Conservation (phyloP, 2,888 invertebrate species). For the Parnassius smintheus region DNA sequence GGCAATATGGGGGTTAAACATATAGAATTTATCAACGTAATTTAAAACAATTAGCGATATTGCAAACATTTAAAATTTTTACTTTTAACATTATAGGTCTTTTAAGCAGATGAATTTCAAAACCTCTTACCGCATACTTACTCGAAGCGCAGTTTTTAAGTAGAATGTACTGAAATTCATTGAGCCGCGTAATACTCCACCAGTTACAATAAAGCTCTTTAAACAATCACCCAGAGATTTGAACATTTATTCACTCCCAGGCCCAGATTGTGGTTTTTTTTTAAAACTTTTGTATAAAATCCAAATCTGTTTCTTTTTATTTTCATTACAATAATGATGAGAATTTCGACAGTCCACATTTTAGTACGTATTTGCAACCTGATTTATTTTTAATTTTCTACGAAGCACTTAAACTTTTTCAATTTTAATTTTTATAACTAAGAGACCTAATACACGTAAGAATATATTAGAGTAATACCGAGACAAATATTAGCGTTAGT, state of each 20-base stretch:
- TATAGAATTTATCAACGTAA: too few relatives aligned
- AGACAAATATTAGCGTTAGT: too few relatives aligned
- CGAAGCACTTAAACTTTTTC: too few relatives aligned
- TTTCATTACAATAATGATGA: slow-evolving; percentile 57
- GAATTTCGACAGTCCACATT: slow-evolving; percentile 45
- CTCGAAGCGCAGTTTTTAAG: slow-evolving; percentile 18
- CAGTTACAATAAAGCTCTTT: slow-evolving; percentile 49
- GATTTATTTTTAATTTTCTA: not conserved
- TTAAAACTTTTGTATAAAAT: slow-evolving; percentile 27
- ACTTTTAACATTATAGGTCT: slow-evolving; percentile 33
- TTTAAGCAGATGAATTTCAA: slow-evolving; percentile 33
- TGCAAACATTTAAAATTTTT: too few relatives aligned
- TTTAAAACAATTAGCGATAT: too few relatives aligned
- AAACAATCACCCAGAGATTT: slow-evolving; percentile 50
- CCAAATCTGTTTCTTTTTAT: slow-evolving; percentile 47
- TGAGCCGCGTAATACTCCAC: slow-evolving; percentile 51
- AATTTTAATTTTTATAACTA: too few relatives aligned
- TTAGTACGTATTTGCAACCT: slow-evolving; percentile 35
- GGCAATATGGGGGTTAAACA: too few relatives aligned
- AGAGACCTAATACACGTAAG: too few relatives aligned
- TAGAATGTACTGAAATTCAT: slow-evolving; percentile 35
- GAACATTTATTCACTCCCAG: slow-evolving; percentile 48
- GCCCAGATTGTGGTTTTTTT: slow-evolving; percentile 40
- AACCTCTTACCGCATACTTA: slow-evolving; percentile 22
- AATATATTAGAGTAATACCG: too few relatives aligned